phyloP scores from a whole-genome alignment of 2,888 invertebrate species.

The Argyresthia albistria region DNA sequence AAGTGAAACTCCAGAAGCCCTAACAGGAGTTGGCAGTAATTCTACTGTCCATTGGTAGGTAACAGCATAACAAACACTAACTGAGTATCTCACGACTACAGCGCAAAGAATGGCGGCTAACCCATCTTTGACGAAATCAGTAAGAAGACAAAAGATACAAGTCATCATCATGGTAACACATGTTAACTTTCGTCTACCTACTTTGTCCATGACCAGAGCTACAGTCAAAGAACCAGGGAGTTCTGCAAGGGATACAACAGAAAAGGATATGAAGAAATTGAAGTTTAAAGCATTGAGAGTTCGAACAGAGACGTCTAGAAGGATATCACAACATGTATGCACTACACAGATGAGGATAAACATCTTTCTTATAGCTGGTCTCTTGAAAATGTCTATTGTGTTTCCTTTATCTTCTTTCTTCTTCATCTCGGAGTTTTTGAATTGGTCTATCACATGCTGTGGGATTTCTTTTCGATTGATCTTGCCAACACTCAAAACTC shows the following conservation, averaged over 20 bases:
- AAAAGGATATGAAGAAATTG: conserved; percentile 9
- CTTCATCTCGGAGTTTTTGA: conserved; percentile 1
- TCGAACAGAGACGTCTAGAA: conserved; percentile 9
- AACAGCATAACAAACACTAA: conserved; percentile 6
- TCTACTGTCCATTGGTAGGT: conserved; percentile 9
- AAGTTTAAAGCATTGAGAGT: conserved; percentile 5
- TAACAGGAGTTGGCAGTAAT: conserved; percentile 9
- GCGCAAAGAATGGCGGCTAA: conserved; percentile 6
- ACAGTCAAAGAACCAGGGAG: conserved; percentile 6
- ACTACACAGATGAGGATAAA: conserved; percentile 7
- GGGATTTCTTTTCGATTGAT: conserved; percentile 9
- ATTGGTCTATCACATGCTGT: conserved; percentile 8
- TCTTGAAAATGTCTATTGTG: conserved; percentile 7
- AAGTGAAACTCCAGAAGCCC: conserved; percentile 5
- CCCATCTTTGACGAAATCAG: conserved; percentile 6
- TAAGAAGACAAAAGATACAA: conserved; percentile 6
- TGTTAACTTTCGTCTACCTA: conserved; percentile 8
- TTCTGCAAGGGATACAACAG: conserved; percentile 8
- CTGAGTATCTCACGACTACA: conserved; percentile 6
- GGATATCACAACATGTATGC: conserved; percentile 7
- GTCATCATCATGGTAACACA: not conserved
- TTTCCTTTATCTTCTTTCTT: conserved; percentile 1
- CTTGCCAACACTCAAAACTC: conserved; percentile 4
- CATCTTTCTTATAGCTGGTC: conserved; percentile 7
- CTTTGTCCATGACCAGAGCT: conserved; percentile 8